These are phyloP conservation scores for Tonatia bakeri DNA, from an alignment of 2,113 vertebrate genomes.

Conservation along the genomic window DNA sequence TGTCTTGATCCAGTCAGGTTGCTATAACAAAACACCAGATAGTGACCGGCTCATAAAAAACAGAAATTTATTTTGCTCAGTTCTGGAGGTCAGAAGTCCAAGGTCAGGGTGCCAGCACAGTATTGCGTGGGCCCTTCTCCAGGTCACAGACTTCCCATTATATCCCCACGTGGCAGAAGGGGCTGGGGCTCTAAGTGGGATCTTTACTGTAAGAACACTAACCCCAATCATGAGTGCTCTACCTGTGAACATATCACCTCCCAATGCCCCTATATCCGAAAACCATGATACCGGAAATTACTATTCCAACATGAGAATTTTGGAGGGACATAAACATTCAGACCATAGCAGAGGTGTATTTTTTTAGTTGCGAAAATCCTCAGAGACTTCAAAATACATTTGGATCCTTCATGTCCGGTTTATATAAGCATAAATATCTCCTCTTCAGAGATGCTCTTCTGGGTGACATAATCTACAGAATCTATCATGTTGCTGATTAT, in stretches of 20 bases:
- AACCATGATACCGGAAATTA: not conserved
- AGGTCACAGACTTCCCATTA: not conserved
- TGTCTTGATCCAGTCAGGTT: not conserved
- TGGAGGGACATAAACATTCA: not conserved
- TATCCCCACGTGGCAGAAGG: not conserved
- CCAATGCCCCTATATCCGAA: not conserved
- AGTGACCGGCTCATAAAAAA: not conserved
- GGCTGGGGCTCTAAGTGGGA: not conserved
- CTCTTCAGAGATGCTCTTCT: not conserved
- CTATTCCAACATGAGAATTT: not conserved
- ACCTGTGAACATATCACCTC: not conserved
- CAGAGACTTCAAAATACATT: not conserved
- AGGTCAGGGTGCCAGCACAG: not conserved
- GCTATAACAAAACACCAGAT: not conserved
- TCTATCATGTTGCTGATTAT: not conserved
- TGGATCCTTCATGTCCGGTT: not conserved
- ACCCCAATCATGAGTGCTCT: not conserved
- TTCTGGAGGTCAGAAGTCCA: not conserved
- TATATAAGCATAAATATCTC: not conserved
- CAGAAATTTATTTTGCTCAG: not conserved
- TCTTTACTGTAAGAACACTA: not conserved
- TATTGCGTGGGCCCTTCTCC: not conserved
- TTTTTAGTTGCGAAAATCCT: not conserved
- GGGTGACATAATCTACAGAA: not conserved
- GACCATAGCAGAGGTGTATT: too few species aligned